Percentiles rank a stretch among this genome's conserved stretches.
Evolutionary conservation across 2,888 invertebrate species (phyloP).

Genomic region (Embidobia sp.): DNA sequence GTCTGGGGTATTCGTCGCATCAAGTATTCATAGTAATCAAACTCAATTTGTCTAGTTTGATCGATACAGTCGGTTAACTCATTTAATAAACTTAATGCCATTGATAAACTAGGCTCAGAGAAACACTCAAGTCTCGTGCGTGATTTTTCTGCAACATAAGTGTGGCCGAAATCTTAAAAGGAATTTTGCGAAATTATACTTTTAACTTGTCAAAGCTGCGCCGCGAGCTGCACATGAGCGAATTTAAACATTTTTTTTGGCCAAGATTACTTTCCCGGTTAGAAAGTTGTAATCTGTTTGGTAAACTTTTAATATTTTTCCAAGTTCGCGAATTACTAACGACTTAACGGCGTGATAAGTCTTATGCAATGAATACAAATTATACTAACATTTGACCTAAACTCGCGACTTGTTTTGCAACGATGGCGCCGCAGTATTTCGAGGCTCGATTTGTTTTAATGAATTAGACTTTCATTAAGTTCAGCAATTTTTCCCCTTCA

Average conservation of each 20-base stretch:
- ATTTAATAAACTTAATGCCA: too few relatives aligned
- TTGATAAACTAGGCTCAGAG: too few relatives aligned
- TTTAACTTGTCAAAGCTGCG: too few relatives aligned
- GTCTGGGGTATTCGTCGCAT: too few relatives aligned
- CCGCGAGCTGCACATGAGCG: too few relatives aligned
- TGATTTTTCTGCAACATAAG: too few relatives aligned
- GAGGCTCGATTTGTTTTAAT: constrained; percentile 21
- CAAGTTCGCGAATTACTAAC: constrained; percentile 12
- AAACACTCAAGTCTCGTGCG: too few relatives aligned
- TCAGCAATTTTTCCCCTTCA: constrained; percentile 1
- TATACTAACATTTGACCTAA: constrained; percentile 16
- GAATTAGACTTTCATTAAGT: constrained; percentile 36
- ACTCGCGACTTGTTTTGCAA: constrained; percentile 8
- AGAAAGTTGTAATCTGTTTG: constrained; percentile 20
- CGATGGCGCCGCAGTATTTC: constrained; percentile 15
- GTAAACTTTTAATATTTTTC: constrained; percentile 30
- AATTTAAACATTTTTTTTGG: neutral
- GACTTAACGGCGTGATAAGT: constrained; percentile 12
- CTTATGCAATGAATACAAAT: constrained; percentile 22
- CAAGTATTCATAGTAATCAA: too few relatives aligned
- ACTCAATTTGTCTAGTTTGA: too few relatives aligned
- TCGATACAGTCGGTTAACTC: too few relatives aligned
- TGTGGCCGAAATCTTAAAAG: too few relatives aligned
- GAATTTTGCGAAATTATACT: too few relatives aligned
- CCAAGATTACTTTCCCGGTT: neutral